Evolutionary conservation across 2,888 invertebrate genomes (phyloP).

Genomic region (Brachycybe producta): DNA sequence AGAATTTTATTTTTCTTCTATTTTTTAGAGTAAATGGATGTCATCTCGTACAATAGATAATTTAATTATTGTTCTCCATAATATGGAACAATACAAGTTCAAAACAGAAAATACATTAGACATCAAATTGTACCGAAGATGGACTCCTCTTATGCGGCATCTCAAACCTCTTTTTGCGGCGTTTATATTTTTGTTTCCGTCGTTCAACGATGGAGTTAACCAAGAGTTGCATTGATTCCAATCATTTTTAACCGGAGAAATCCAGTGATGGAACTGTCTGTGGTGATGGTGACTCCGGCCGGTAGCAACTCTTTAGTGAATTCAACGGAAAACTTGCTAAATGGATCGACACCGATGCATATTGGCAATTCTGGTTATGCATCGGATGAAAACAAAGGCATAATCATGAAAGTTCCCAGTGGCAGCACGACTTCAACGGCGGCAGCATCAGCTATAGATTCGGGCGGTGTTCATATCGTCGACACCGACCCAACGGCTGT

Average conservation of each 20-base stretch:
- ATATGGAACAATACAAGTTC: too few relatives aligned
- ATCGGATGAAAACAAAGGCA: slow-evolving; percentile 20
- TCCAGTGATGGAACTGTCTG: slow-evolving; percentile 22
- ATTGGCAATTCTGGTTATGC: slow-evolving; percentile 17
- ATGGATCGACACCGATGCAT: slow-evolving; percentile 6
- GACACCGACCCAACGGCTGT: slow-evolving; percentile 14
- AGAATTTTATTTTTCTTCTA: too few relatives aligned
- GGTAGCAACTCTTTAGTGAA: slow-evolving; percentile 20
- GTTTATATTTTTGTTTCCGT: background rate
- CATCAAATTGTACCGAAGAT: too few relatives aligned
- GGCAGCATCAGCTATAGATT: slow-evolving; percentile 16
- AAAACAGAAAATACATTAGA: too few relatives aligned
- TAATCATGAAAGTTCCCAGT: slow-evolving; percentile 14
- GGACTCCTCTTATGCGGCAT: too few relatives aligned
- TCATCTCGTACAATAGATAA: too few relatives aligned
- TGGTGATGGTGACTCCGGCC: slow-evolving; percentile 26
- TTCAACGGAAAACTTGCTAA: slow-evolving; percentile 6
- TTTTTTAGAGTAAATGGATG: too few relatives aligned
- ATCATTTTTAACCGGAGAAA: too few relatives aligned
- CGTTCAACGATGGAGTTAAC: background rate
- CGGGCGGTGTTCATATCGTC: slow-evolving; percentile 2
- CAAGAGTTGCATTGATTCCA: slow-evolving; percentile 6
- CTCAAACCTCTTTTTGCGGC: too few relatives aligned
- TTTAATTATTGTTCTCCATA: too few relatives aligned
- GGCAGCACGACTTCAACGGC: slow-evolving; percentile 1